Base-by-base conservation (phyloP, 2,797 vertebrate species). In the Lagocephalus sceleratus region DNA sequence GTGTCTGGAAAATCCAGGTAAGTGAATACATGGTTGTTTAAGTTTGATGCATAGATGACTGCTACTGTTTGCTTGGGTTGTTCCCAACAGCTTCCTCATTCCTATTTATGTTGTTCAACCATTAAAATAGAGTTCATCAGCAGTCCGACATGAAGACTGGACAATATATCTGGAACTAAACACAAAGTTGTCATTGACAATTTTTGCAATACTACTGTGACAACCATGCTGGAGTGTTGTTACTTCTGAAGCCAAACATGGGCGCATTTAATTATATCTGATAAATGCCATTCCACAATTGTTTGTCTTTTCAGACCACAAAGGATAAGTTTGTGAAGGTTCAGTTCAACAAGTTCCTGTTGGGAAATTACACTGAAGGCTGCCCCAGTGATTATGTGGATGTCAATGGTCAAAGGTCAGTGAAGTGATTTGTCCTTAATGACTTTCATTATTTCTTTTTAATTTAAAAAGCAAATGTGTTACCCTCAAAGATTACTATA, bases 1-100 rank as follows among this genome's bases (percentile, higher is more conserved):
- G 95, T 26, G 73, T 81, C 0, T 98, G 96, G 96, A 63, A 77
- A 46, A 94, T 98, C 2, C 60, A 94, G 93, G 96, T 95, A 2
- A 35, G 41, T 40, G 16, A 19, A 21, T 6, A 2, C 35, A 5
- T 40, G n/a, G n/a, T 40, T 16, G 5, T 41, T 41, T n/a, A 41
- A 6, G 15, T 41, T 41, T 5, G 6, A 41, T 10, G 32, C 32
- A 38, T 5, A 38, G 32, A 10, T n/a, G n/a, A n/a, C n/a, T n/a
- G n/a, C n/a, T n/a, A n/a, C n/a, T n/a, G n/a, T n/a, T n/a, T n/a
- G n/a, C n/a, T n/a, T n/a, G n/a, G n/a, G n/a, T n/a, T n/a, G n/a
- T n/a, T n/a, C n/a, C n/a, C n/a, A n/a, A n/a, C 38, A 35, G 29
- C 29, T 35, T 35, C 29, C 29, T 35, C 29, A n/a, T n/a, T n/a